Base-by-base conservation (phyloP, 2,888 invertebrate species). In the Orchestes rusci region DNA sequence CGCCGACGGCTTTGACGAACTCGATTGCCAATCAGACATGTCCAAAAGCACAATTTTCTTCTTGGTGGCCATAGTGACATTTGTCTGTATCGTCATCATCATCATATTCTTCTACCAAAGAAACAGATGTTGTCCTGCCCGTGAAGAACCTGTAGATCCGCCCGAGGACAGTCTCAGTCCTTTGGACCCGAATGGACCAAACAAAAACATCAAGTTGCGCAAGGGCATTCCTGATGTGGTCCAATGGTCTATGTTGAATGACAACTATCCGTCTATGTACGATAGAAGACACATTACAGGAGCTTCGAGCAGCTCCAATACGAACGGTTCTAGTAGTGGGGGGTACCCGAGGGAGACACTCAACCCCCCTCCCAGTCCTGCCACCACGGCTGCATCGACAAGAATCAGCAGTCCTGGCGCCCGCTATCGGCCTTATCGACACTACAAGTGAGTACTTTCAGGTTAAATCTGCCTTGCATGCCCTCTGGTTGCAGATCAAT, bases 331-430 rank as follows among this genome's bases (percentile, higher is more conserved):
- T 1, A 34, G 35, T n/a, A 50, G 50, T 18, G 36, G 40, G 8
- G 71, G 74, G 39, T 89, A 89, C 69, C 89, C 92, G n/a, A 76
- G 82, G 43, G 87, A 87, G 61, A 85, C 86, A 1, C 74, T 90
- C 27, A 93, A 93, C 71, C 93, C 93, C 27, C 93, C 93, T 12
- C 92, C 92, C 2, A 85, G 84, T 64, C 93, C 93, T 1, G 90
- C 91, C 10, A 75, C 75, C 1, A 75, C 74, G 3, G 80, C 78
- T 0, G 73, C 73, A 36, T 75, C 75, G 1, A 75, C 74, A 3
- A 53, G 70, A 43, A 67, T 65, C 20, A 74, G 73, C 50, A 79
- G 76, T 60, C 77, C 73, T 55, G 73, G 70, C 2, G 70, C 74
- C 4, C 71, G 80, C 12, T 81, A 85, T 41, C 55, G 57, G 12